A percentile compares a stretch with the other conserved stretches of the same genome.
Conservation (phyloP, 2,113 vertebrate species). For the Mandrillus leucophaeus region DNA sequence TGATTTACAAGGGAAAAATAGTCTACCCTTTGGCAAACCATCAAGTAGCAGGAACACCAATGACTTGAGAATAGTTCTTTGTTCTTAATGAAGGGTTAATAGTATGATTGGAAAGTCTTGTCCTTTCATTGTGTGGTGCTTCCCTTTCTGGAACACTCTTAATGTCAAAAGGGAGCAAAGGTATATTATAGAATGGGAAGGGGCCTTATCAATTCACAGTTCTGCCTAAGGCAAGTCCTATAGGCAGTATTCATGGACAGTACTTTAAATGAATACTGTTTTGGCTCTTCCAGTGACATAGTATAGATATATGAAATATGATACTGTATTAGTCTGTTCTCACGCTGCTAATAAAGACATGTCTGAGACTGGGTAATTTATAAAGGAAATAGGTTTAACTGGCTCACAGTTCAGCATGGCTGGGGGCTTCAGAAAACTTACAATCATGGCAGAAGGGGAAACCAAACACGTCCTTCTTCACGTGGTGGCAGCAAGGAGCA, state of each 20-base stretch:
- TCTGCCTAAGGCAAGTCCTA: not conserved
- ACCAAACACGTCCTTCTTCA: too few relatives aligned
- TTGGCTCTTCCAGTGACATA: not conserved
- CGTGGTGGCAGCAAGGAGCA: too few relatives aligned
- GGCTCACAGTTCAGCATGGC: too few relatives aligned
- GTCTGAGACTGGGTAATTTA: too few relatives aligned
- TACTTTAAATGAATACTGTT: not conserved
- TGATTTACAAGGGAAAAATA: not conserved
- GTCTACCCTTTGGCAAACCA: not conserved
- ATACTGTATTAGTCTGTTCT: too few relatives aligned
- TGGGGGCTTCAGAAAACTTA: too few relatives aligned
- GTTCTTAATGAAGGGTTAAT: not conserved
- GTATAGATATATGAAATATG: not conserved
- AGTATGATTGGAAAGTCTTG: not conserved
- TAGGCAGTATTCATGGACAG: not conserved
- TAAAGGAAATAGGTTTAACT: too few relatives aligned
- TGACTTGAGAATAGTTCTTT: not conserved
- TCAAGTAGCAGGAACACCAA: not conserved
- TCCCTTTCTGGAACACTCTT: conserved; percentile 1
- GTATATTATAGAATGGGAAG: not conserved
- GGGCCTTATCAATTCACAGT: not conserved
- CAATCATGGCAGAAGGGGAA: too few relatives aligned
- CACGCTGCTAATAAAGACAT: too few relatives aligned
- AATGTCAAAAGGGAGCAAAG: not conserved
- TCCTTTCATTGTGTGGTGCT: not conserved